Conservation (phyloP, 2,797 vertebrate species). For the Megaceryle alcyon region DNA sequence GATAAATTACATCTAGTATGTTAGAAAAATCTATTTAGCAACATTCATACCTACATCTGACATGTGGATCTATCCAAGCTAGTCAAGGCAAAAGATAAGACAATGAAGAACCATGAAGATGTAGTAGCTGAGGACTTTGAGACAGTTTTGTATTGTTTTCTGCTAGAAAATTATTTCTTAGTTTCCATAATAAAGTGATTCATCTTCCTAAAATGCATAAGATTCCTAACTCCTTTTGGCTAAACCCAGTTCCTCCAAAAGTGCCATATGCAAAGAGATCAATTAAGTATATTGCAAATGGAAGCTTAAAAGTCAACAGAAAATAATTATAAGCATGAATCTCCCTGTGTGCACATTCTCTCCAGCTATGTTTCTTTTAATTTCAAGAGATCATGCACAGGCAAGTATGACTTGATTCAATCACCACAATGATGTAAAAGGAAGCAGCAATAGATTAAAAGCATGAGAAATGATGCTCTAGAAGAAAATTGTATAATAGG, state of each 20-base stretch:
- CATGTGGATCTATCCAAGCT: neutral
- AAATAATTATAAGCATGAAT: conserved; percentile 4
- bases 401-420: neutral
- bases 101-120: neutral
- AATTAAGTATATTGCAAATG: neutral
- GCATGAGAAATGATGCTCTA: neutral
- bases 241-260: neutral
- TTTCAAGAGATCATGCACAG: neutral
- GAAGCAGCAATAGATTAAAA: neutral
- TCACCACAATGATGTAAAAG: neutral
- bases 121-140: neutral
- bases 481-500: neutral
- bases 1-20: neutral
- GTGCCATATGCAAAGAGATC: neutral
- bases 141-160: neutral
- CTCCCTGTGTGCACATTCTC: neutral
- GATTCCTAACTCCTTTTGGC: neutral
- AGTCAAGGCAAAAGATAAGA: neutral
- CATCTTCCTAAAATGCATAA: neutral
- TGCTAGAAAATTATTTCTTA: neutral
- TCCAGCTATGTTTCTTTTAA: neutral
- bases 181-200: neutral
- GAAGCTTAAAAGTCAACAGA: conserved; percentile 19
- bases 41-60: neutral
- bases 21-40: neutral